A percentile compares a stretch with the other conserved stretches of the same genome.
Evolutionary conservation across 92 coral and sea anemone genomes (phyloP).

Genomic region (Ricordea florida): DNA sequence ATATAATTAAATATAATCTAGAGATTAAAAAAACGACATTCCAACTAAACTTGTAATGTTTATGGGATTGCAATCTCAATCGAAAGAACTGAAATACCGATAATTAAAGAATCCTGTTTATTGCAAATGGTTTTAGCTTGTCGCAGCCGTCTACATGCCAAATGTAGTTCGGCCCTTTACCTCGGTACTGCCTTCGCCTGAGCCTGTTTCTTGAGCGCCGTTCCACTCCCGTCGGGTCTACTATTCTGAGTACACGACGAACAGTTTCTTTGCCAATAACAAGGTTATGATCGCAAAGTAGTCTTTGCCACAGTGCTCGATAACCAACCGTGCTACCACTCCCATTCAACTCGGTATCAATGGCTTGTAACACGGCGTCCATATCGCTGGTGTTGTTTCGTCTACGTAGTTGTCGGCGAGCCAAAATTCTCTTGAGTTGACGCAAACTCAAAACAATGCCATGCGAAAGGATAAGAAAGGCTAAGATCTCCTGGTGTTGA

Average conservation of each 20-base stretch:
- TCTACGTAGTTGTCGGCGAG: background rate
- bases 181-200: background rate
- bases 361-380: conserved; percentile 2
- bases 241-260: conserved; percentile 8
- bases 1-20: too few species aligned
- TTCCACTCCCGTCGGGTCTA: conserved; percentile 25
- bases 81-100: too few species aligned
- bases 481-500: too few species aligned
- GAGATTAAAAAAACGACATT: too few species aligned
- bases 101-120: too few species aligned
- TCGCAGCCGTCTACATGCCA: conserved; percentile 51
- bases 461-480: too few species aligned
- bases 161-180: conserved; percentile 16
- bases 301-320: conserved; percentile 17
- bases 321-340: conserved; percentile 37
- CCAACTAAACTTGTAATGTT: too few species aligned
- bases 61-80: too few species aligned
- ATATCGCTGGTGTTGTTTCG: too few species aligned
- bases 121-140: conserved; percentile 32
- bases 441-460: background rate
- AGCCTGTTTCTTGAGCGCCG: conserved; percentile 31
- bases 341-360: conserved; percentile 21
- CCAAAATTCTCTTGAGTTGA: conserved; percentile 1
- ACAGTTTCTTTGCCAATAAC: conserved; percentile 41
- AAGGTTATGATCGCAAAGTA: background rate